Evolutionary conservation across 2,797 vertebrate genomes (phyloP), one percentile per base, ranked within the genome.

Genomic region (Crenuchus spilurus): DNA sequence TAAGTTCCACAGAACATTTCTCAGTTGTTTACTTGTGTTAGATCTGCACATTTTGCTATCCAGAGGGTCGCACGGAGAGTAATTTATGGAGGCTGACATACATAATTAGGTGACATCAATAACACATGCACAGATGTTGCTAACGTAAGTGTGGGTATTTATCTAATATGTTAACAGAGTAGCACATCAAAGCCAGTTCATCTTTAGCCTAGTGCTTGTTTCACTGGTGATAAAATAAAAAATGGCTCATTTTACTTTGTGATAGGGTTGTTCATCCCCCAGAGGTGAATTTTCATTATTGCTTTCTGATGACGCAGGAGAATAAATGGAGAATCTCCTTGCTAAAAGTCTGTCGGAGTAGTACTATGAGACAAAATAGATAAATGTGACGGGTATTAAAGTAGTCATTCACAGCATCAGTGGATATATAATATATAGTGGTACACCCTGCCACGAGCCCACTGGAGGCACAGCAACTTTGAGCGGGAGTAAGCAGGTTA

Each of bases 101-200:
- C 37, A 46, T 71, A 71, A 77, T 71, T 67, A 71, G 61, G 71
- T 28, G 28, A 71, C 67, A 58, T 26, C 49, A 77, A 42, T 44
- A 67, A 41, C 20, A 28, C 67, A 28, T 31, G 67, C 66, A 57
- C 79, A 77, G 66, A 74, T 80, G 79, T 73, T 70, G 6, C 4
- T 57, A 70, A 31, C 54, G 52, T 51, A 39, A 70, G 26, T 20
- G 28, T 22, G 24, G 28, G 76, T 61, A 55, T 73, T 76, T 70
- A 70, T 35, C 46, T 74, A 77, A 77, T 70, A 49, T 76, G 28
- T 37, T 46, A 54, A 42, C 60, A 52, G 52, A 63, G 41, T 49
- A 49, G 4, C 24, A 22, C 5, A n/a, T 22, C 6, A 49, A 13
- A 52, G 24, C 33, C 16, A 44, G 33, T 62, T 28, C 3, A 24